Evolutionary conservation across 2,797 vertebrate genomes (phyloP), one percentile per base, ranked within the genome.

Genomic region (Lates japonicus): DNA sequence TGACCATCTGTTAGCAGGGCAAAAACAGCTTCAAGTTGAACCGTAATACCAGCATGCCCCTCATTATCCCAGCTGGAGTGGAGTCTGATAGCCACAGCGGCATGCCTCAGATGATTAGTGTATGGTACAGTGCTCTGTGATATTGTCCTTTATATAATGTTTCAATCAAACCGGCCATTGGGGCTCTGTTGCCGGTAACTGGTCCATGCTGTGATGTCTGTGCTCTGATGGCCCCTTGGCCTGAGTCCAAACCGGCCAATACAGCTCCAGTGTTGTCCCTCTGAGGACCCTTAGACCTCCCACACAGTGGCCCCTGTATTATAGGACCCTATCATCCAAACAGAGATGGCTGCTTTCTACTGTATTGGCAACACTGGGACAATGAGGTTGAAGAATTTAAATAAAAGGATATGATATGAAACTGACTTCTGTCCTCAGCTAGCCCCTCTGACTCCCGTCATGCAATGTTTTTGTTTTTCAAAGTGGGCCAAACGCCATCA

Each of bases 61-160:
- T 92, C 89, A 88, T 91, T 92, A 92, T 88, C 82, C 85, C 89
- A 89, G 86, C 90, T 79, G 80, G 87, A 82, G 82, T 44, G 10
- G 58, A 75, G 81, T 84, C 77, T 89, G 89, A 89, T 83, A 88
- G 86, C 81, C 68, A 41, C 76, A 72, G 81, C 42, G 57, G 67
- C 72, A 81, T 78, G 81, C 88, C 76, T 89, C 87, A 69, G 35
- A 83, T 90, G 88, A 89, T 91, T 83, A 92, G 83, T 52, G 74
- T 55, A 85, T 79, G 90, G 61, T 82, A 84, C 89, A 89, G 52
- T 93, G 87, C 84, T 64, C 84, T 81, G 83, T 87, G 67, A 90
- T 91, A 78, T 76, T 85, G 79, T 87, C 76, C 76, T 93, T 90
- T 88, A 85, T 77, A 80, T 77, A 91, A 91, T 81, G 69, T 88